A percentile compares a stretch with the other conserved stretches of the same genome.
Evolutionary conservation across 2,888 invertebrate genomes (phyloP).

Genomic region (Elgonia sp.): DNA sequence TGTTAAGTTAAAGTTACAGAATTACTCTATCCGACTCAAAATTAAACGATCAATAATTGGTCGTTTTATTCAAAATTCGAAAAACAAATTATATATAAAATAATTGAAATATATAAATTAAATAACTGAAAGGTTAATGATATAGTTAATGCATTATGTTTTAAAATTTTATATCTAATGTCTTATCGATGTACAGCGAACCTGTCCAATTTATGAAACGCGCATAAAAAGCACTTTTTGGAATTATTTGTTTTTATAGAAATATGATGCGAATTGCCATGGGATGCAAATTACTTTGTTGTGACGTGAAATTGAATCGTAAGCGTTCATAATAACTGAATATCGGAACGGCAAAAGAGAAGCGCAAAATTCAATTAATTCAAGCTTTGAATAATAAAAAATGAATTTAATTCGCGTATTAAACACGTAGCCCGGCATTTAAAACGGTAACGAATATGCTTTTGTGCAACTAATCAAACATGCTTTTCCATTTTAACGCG

Average conservation of each 20-base stretch:
- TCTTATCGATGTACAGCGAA: too few species aligned
- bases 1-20: too few species aligned
- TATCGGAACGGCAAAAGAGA: slow-evolving; percentile 21
- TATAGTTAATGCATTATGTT: too few species aligned
- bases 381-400: slow-evolving; percentile 64
- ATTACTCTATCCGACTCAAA: too few species aligned
- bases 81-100: too few species aligned
- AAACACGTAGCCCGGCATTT: slow-evolving; percentile 38
- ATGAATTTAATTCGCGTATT: slow-evolving; percentile 62
- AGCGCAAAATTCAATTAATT: slow-evolving; percentile 69
- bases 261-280: slow-evolving; percentile 24
- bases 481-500: slow-evolving; percentile 60
- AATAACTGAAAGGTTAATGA: too few species aligned
- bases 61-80: too few species aligned
- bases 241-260: slow-evolving; percentile 37
- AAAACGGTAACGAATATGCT: slow-evolving; percentile 27
- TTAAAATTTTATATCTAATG: too few species aligned
- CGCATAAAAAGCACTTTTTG: neutral
- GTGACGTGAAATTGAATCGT: slow-evolving; percentile 57
- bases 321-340: slow-evolving; percentile 52
- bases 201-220: too few species aligned
- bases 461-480: slow-evolving; percentile 57
- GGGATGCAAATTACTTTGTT: slow-evolving; percentile 50
- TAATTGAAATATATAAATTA: too few species aligned
- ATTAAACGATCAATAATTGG: too few species aligned